Base-by-base conservation (phyloP, 2,113 vertebrate genomes). In the Hippopotamus amphibius region DNA sequence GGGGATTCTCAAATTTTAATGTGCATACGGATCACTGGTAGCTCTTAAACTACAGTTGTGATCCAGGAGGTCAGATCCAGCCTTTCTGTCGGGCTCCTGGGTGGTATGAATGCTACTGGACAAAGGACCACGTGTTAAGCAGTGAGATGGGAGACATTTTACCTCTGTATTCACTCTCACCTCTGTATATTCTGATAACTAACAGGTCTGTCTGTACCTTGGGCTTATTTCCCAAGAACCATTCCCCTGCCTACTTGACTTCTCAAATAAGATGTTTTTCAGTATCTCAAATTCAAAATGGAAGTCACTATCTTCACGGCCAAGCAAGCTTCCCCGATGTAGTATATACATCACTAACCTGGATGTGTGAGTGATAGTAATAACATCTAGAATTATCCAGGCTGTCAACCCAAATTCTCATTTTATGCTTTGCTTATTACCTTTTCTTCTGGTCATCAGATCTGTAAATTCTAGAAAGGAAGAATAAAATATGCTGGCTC, bases 331-430 rank as follows among this genome's bases (percentile, higher is more conserved):
- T 50, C 24, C 79, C 55, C 5, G 4, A 21, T 22, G 16, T 15
- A 43, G 14, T 8, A 7, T 28, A 7, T 43, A 57, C 2, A n/a
- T n/a, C n/a, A n/a, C n/a, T n/a, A n/a, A n/a, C n/a, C n/a, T n/a
- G n/a, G n/a, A n/a, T n/a, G 7, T 2, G 0, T 59, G 46, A 50
- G 10, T 26, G 8, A 30, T 8, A 28, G n/a, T 16, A n/a, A 21
- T 2, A 3, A 5, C 4, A 26, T 33, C 57, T 41, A 7, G 13
- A 53, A 63, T 41, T 41, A 76, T 10, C 46, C 68, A 30, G 46
- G 1, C 33, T 43, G 37, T 79, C 15, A 50, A 48, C 19, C 46
- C 0, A 26, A n/a, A 43, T 91, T 80, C 30, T 21, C 28, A 59
- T 65, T 57, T n/a, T 28, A 37, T 9, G 4, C 15, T 22, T 69